These are phyloP conservation scores for Drosophila nigrodunni DNA, from an alignment of 1,140 invertebrate genomes.

Conservation along the genomic window DNA sequence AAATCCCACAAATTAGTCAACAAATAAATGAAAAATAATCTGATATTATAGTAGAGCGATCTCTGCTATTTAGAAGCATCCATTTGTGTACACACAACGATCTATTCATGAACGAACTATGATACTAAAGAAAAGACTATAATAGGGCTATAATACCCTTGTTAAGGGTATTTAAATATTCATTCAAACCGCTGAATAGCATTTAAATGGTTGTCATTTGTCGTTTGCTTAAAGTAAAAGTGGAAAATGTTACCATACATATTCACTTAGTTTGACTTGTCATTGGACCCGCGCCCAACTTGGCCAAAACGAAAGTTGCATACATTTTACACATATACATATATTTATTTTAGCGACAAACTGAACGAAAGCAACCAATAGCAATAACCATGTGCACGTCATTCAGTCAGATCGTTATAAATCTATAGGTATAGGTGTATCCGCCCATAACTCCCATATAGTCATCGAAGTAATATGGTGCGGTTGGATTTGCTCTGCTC, in stretches of 20 bases:
- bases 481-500: constrained; percentile 41
- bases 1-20: no score
- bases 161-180: constrained; percentile 24
- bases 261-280: constrained; percentile 5
- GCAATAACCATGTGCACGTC: constrained; percentile 49
- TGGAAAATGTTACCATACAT: constrained; percentile 47
- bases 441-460: constrained; percentile 44
- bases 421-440: constrained; percentile 17
- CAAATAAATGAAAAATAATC: no score
- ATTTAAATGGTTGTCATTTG: constrained; percentile 36
- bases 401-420: constrained; percentile 66
- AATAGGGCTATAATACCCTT: constrained; percentile 1
- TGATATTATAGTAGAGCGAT: no score
- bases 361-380: constrained; percentile 26
- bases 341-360: constrained; percentile 16
- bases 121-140: neutral
- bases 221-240: constrained; percentile 63
- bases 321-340: neutral
- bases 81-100: neutral
- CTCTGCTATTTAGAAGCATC: no score
- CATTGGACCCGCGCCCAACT: constrained; percentile 18
- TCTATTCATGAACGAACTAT: neutral
- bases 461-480: constrained; percentile 58
- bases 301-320: constrained; percentile 50
- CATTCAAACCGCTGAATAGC: constrained; percentile 51